Evolutionary conservation across 30 jellyfish, hydroid and myxozoan species (phyloP).

Genomic region (Aurelia sp.): DNA sequence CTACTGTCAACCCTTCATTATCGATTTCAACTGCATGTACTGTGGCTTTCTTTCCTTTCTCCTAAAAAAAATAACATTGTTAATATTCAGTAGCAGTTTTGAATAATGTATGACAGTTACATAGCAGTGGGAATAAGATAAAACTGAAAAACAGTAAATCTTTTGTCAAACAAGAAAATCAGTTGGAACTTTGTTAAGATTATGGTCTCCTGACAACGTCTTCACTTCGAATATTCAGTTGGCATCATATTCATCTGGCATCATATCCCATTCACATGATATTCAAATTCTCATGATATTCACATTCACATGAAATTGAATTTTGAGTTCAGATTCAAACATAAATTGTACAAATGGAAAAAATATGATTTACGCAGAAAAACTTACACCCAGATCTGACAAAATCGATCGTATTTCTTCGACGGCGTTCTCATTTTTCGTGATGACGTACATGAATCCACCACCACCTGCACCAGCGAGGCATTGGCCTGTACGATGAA

Average conservation of each 20-base stretch:
- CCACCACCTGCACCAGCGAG: slow-evolving; percentile 99
- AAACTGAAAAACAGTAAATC: too few species aligned
- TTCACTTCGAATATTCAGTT: too few species aligned
- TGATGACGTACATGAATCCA: slow-evolving; percentile 91
- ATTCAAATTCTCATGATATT: too few species aligned
- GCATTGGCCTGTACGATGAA: slow-evolving; percentile 77
- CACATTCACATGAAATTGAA: background rate
- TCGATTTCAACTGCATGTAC: slow-evolving; percentile 80
- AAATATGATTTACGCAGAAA: background rate
- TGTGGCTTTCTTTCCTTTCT: slow-evolving; percentile 66
- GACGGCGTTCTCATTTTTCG: slow-evolving; percentile 77
- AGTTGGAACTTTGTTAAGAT: too few species aligned
- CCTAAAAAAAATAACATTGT: slow-evolving; percentile 6
- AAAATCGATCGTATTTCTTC: slow-evolving; percentile 58
- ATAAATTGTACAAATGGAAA: background rate
- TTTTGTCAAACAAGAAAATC: too few species aligned
- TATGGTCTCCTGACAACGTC: too few species aligned
- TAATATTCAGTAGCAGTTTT: too few species aligned
- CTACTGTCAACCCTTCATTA: slow-evolving; percentile 69
- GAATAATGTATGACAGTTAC: too few species aligned
- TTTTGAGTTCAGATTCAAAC: background rate
- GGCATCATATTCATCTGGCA: too few species aligned
- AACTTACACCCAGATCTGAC: slow-evolving; percentile 72
- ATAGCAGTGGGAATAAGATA: too few species aligned
- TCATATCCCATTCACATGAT: too few species aligned